Evolutionary conservation across 2,888 invertebrate species (phyloP).

Genomic region (Yponomeuta sedellus): DNA sequence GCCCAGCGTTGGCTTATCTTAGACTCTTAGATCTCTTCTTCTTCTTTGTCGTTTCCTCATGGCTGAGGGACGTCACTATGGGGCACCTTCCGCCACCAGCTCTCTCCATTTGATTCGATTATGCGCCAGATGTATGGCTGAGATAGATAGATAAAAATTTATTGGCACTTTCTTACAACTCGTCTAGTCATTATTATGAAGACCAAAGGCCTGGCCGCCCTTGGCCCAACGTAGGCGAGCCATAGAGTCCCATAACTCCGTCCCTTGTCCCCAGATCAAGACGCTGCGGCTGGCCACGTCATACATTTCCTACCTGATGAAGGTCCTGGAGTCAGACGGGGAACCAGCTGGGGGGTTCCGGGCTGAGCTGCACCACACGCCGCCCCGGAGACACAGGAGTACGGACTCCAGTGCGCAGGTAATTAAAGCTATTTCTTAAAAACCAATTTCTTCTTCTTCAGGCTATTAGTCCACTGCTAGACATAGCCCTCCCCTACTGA

Average conservation of each 20-base stretch:
- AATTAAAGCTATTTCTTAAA: slow-evolving; percentile 6
- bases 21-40: too few species aligned
- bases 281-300: slow-evolving; percentile 94
- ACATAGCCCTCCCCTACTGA: too few species aligned
- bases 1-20: too few species aligned
- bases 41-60: too few species aligned
- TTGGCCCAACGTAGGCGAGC: not conserved
- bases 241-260: slow-evolving; percentile 13
- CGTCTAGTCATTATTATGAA: not conserved
- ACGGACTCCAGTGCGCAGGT: slow-evolving; percentile 44
- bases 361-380: slow-evolving; percentile 83
- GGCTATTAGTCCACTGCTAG: too few species aligned
- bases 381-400: slow-evolving; percentile 53
- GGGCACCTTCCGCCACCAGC: too few species aligned
- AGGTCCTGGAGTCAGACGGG: slow-evolving; percentile 91
- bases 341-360: slow-evolving; percentile 89
- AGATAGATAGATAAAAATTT: too few species aligned
- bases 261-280: slow-evolving; percentile 84
- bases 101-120: too few species aligned
- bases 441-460: too few species aligned
- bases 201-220: not conserved
- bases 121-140: too few species aligned
- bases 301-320: slow-evolving; percentile 94
- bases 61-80: too few species aligned
- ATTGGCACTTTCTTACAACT: too few species aligned